phyloP scores from a whole-genome alignment of 1,140 invertebrate species.

The Drosophila nigrodunni region DNA sequence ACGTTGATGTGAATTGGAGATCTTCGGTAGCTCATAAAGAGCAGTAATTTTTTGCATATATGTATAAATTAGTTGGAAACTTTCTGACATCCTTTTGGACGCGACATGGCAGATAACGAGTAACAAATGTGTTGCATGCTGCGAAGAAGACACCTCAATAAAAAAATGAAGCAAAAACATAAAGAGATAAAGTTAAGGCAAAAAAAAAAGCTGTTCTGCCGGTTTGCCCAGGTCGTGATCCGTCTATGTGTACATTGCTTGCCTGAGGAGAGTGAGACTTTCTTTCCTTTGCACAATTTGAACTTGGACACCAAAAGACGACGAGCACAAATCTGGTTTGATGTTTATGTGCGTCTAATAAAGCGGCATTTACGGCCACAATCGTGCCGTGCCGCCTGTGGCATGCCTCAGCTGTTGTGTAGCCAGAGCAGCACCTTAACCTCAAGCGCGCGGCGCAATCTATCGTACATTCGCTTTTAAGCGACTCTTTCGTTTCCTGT shows the following conservation, averaged over 20 bases:
- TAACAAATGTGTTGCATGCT: slow-evolving; percentile 34
- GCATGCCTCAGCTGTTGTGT: slow-evolving; percentile 8
- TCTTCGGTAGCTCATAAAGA: slow-evolving; percentile 16
- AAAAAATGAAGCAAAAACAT: slow-evolving; percentile 37
- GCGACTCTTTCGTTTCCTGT: slow-evolving; percentile 49
- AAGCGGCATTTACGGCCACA: slow-evolving; percentile 62
- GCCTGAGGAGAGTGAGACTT: slow-evolving; percentile 58
- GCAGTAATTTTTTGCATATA: slow-evolving; percentile 40
- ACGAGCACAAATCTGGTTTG: slow-evolving; percentile 65
- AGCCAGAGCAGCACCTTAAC: slow-evolving; percentile 39
- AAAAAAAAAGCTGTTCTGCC: slow-evolving; percentile 79
- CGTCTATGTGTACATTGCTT: slow-evolving; percentile 8
- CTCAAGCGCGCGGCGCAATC: slow-evolving; percentile 13
- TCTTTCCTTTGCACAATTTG: slow-evolving; percentile 81
- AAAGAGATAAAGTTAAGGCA: slow-evolving; percentile 35
- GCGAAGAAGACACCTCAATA: slow-evolving; percentile 38
- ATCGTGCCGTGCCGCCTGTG: slow-evolving; percentile 16
- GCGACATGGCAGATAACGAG: not conserved
- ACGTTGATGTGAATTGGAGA: not conserved
- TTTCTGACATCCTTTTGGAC: slow-evolving; percentile 22
- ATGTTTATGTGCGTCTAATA: slow-evolving; percentile 63
- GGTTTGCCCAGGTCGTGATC: slow-evolving; percentile 79
- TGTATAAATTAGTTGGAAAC: not conserved
- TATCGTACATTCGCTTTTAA: slow-evolving; percentile 32
- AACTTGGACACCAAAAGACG: slow-evolving; percentile 71